phyloP scores from a whole-genome alignment of 2,888 invertebrate species.

The Callinectes sapidus region DNA sequence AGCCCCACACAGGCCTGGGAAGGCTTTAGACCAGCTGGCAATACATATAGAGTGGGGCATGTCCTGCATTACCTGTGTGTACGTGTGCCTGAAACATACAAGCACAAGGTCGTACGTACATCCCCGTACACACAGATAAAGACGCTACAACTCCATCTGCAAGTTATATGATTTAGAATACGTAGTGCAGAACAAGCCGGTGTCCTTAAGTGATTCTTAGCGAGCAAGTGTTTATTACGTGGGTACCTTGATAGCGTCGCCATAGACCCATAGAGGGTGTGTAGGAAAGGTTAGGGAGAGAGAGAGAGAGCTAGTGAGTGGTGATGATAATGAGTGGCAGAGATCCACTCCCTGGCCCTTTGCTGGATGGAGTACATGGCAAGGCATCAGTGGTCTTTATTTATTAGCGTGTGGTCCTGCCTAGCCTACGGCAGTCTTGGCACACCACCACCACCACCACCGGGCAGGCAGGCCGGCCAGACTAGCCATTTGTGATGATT shows the following conservation, averaged over 20 bases:
- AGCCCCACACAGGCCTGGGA: background rate
- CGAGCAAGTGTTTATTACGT: background rate
- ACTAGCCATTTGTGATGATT: background rate
- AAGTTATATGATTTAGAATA: background rate
- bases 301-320: background rate
- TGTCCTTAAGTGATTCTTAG: background rate
- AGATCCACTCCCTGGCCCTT: background rate
- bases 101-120: background rate
- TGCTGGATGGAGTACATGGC: background rate
- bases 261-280: background rate
- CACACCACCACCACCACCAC: slow-evolving; percentile 13
- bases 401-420: background rate
- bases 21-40: slow-evolving; percentile 19
- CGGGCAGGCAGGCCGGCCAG: background rate
- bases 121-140: background rate
- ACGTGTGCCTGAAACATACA: background rate
- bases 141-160: background rate
- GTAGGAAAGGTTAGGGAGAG: slow-evolving; percentile 24
- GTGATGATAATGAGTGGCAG: background rate
- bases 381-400: background rate
- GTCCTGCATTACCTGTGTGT: background rate
- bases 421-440: background rate
- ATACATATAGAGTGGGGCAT: background rate
- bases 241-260: background rate
- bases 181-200: background rate